phyloP scores from a whole-genome alignment of 1,140 invertebrate genomes.

The Cydia splendana region DNA sequence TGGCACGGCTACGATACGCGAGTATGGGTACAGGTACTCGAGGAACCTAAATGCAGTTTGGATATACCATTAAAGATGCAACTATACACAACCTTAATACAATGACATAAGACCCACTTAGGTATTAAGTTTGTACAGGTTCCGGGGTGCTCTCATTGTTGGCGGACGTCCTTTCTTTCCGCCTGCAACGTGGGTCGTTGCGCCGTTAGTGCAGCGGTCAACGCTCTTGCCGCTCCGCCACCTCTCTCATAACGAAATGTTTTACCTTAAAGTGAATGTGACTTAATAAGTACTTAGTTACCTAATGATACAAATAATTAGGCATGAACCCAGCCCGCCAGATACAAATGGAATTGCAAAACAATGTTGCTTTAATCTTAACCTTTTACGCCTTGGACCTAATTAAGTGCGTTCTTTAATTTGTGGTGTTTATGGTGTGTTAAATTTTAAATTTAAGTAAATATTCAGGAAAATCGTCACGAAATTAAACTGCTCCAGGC shows the following conservation, averaged over 20 bases:
- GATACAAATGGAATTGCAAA: too few species aligned
- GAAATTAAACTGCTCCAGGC: too few species aligned
- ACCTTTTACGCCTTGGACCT: too few species aligned
- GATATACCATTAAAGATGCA: not conserved
- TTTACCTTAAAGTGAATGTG: too few species aligned
- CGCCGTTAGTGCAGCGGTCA: slow-evolving; percentile 69
- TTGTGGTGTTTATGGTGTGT: too few species aligned
- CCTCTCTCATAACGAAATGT: slow-evolving; percentile 41
- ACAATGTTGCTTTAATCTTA: too few species aligned
- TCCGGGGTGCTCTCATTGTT: slow-evolving; percentile 31
- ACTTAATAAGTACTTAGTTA: too few species aligned
- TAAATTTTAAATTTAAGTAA: too few species aligned
- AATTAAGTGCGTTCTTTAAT: too few species aligned
- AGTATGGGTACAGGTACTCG: not conserved
- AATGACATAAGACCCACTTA: not conserved
- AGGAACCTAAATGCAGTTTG: not conserved
- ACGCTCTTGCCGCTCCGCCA: slow-evolving; percentile 67
- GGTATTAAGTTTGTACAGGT: not conserved
- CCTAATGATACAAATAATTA: too few species aligned
- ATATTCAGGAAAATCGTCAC: too few species aligned
- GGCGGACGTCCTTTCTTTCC: slow-evolving; percentile 38
- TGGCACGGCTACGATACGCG: not conserved
- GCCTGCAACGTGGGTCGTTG: slow-evolving; percentile 44
- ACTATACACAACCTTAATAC: not conserved
- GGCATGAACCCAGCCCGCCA: too few species aligned